Evolutionary conservation across 2,888 invertebrate genomes (phyloP).

Genomic region (Scaptomyza flava): DNA sequence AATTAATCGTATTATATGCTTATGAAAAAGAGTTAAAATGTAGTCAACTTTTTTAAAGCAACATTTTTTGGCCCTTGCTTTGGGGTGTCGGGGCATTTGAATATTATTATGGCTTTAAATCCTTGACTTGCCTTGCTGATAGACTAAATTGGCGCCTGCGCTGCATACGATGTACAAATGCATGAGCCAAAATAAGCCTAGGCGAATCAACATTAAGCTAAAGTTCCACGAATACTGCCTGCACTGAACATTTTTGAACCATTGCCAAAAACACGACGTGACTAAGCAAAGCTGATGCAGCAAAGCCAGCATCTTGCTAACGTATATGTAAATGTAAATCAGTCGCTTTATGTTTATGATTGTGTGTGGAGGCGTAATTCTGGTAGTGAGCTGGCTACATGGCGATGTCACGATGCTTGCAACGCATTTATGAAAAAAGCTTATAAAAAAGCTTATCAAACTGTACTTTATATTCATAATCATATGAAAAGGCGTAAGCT

Average conservation of each 20-base stretch:
- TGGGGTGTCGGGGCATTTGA: background rate
- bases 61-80: background rate
- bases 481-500: too few relatives aligned
- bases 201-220: conserved; percentile 74
- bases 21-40: conserved; percentile 25
- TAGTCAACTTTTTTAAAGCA: conserved; percentile 34
- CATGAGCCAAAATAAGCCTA: conserved; percentile 69
- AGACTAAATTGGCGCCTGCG: conserved; percentile 66
- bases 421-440: too few relatives aligned
- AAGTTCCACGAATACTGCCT: conserved; percentile 62
- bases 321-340: background rate
- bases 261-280: conserved; percentile 67
- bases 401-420: background rate
- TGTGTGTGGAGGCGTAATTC: background rate
- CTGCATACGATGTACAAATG: conserved; percentile 41
- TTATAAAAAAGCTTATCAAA: conserved; percentile 20
- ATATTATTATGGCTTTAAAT: conserved; percentile 8
- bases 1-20: conserved; percentile 50
- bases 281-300: conserved; percentile 42
- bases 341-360: background rate
- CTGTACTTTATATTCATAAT: conserved; percentile 4
- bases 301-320: conserved; percentile 39
- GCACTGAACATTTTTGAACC: conserved; percentile 52
- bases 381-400: background rate
- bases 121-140: background rate